Percentiles rank a stretch among this genome's conserved stretches.
phyloP scores from a whole-genome alignment of 2,888 invertebrate genomes.

The Atethmia centrago region DNA sequence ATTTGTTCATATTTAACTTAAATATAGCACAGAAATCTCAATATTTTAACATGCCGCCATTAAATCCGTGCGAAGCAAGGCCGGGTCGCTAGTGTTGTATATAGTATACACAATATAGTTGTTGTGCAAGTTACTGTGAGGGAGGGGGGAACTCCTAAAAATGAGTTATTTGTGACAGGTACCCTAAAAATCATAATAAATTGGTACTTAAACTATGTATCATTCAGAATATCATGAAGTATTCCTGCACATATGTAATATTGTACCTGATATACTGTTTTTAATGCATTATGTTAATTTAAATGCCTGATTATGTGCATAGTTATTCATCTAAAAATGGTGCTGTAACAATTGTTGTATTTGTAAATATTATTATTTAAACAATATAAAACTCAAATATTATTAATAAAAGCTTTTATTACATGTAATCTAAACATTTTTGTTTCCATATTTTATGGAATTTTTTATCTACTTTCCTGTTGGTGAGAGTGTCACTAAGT shows the following conservation, averaged over 20 bases:
- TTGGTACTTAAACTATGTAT: constrained; percentile 48
- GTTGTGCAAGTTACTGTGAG: constrained; percentile 24
- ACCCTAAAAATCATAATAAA: constrained; percentile 19
- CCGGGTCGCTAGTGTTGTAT: constrained; percentile 11
- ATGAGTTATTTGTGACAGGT: constrained; percentile 8
- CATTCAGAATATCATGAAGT: constrained; percentile 53
- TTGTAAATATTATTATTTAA: constrained; percentile 74
- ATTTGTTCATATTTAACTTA: neutral
- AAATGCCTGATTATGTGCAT: constrained; percentile 61
- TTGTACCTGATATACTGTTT: constrained; percentile 78
- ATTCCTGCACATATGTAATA: constrained; percentile 60
- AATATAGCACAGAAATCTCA: constrained; percentile 7
- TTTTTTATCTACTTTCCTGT: constrained; percentile 82
- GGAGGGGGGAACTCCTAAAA: constrained; percentile 11
- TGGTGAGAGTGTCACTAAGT: constrained; percentile 72
- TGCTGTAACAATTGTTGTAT: constrained; percentile 78
- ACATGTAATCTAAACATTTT: constrained; percentile 82
- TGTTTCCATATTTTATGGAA: constrained; percentile 85
- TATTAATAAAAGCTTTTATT: constrained; percentile 76
- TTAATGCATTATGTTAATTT: constrained; percentile 64
- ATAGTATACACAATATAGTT: constrained; percentile 24
- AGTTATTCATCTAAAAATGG: constrained; percentile 79
- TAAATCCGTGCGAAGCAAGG: neutral
- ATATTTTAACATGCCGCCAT: neutral
- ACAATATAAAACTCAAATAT: constrained; percentile 68